phyloP scores from a whole-genome alignment of 1,140 invertebrate species.

The Habropoda laboriosa region DNA sequence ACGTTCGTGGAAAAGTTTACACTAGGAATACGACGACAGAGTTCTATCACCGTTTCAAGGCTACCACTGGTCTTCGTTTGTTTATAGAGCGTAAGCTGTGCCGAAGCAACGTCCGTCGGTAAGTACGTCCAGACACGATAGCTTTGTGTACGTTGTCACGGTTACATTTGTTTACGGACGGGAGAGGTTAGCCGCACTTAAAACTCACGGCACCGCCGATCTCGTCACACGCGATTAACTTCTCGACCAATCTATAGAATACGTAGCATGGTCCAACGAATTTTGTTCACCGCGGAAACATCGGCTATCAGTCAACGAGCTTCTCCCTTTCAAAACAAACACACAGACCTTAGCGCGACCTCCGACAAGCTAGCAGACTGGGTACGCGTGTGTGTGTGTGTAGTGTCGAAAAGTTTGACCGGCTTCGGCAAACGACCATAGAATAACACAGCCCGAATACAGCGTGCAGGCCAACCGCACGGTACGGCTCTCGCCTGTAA shows the following conservation, averaged over 20 bases:
- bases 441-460: conserved; percentile 26
- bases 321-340: not conserved
- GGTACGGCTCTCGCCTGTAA: conserved; percentile 74
- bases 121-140: not conserved
- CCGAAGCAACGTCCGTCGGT: not conserved
- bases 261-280: not conserved
- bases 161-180: not conserved
- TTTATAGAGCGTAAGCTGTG: not conserved
- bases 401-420: not conserved
- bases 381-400: no score
- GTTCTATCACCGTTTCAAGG: not conserved
- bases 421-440: not conserved
- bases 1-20: not conserved
- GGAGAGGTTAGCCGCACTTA: not conserved
- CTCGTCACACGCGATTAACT: conserved; percentile 4
- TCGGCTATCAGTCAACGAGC: no score
- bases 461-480: conserved; percentile 65
- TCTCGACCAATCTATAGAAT: not conserved
- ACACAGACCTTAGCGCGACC: no score
- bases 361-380: no score
- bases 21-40: not conserved
- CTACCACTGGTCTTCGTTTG: conserved; percentile 2
- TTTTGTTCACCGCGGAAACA: not conserved
- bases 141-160: not conserved
- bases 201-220: not conserved